These are phyloP conservation scores for Bettongia penicillata DNA, from an alignment of 2,113 vertebrate species.

Conservation along the genomic window DNA sequence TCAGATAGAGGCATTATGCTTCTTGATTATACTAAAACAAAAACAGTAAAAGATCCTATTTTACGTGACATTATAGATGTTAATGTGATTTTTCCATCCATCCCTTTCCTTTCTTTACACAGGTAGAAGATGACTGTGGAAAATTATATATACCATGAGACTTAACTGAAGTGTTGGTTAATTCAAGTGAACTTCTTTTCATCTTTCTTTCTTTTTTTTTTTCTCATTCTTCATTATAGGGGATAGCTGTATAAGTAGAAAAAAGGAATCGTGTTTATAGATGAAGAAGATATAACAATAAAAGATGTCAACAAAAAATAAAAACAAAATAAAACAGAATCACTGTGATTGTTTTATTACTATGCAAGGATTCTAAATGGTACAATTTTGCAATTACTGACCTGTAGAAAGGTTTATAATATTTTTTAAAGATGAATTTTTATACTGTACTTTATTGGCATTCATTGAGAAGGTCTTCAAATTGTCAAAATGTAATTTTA, in stretches of 20 bases:
- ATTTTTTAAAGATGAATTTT: not conserved
- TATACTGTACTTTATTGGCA: conserved; percentile 18
- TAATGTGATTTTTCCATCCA: not conserved
- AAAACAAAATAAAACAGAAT: not conserved
- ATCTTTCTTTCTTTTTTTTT: not conserved
- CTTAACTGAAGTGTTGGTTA: not conserved
- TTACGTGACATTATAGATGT: no score
- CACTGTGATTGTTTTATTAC: not conserved
- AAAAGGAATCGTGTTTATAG: not conserved
- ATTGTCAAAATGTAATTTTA: conserved; percentile 40
- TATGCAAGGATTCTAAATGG: not conserved
- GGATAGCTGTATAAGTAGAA: not conserved
- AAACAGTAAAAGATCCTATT: no score
- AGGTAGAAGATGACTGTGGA: not conserved
- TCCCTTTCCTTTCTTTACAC: not conserved
- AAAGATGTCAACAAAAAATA: not conserved
- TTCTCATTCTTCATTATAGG: not conserved
- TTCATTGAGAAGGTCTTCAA: not conserved
- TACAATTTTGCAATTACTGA: not conserved
- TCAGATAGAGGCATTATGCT: no score
- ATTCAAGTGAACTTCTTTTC: not conserved
- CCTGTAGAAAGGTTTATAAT: conserved; percentile 19
- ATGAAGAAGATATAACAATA: not conserved
- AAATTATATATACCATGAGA: not conserved
- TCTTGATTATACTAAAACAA: no score